phyloP scores from a whole-genome alignment of 64 coral and sea anemone genomes.

The Trachythela sp. region DNA sequence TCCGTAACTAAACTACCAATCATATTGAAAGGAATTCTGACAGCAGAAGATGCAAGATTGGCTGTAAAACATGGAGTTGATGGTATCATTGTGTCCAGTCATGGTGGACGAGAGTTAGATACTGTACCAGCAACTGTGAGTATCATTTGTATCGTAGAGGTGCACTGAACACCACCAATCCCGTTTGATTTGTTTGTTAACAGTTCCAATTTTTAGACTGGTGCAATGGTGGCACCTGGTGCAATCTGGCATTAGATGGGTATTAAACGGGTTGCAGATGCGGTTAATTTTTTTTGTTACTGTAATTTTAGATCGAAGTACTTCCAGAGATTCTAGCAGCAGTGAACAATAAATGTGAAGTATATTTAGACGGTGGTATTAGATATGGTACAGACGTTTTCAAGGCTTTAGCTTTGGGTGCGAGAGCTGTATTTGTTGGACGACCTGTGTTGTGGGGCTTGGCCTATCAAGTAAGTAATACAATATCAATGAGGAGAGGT shows the following conservation, averaged over 20 bases:
- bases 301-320: constrained; percentile 48
- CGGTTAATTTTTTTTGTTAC: neutral
- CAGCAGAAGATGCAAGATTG: constrained; percentile 55
- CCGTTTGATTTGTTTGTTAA: too few relatives aligned
- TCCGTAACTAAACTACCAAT: neutral
- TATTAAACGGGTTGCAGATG: too few relatives aligned
- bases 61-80: constrained; percentile 55
- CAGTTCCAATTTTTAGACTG: too few relatives aligned
- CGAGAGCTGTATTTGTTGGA: constrained; percentile 60
- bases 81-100: constrained; percentile 61
- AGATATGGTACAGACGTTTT: constrained; percentile 65
- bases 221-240: too few relatives aligned
- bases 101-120: constrained; percentile 60
- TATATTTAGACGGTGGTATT: constrained; percentile 59
- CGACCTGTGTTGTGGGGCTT: constrained; percentile 62
- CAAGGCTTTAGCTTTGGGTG: constrained; percentile 62
- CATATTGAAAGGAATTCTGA: constrained; percentile 6
- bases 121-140: constrained; percentile 46
- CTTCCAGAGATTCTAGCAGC: constrained; percentile 51
- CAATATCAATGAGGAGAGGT: too few relatives aligned
- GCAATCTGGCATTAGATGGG: too few relatives aligned
- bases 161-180: too few relatives aligned
- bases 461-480: constrained; percentile 37
- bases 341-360: constrained; percentile 42
- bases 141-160: neutral